phyloP scores from a whole-genome alignment of 2,888 invertebrate species.

The Pimpla rufipes region DNA sequence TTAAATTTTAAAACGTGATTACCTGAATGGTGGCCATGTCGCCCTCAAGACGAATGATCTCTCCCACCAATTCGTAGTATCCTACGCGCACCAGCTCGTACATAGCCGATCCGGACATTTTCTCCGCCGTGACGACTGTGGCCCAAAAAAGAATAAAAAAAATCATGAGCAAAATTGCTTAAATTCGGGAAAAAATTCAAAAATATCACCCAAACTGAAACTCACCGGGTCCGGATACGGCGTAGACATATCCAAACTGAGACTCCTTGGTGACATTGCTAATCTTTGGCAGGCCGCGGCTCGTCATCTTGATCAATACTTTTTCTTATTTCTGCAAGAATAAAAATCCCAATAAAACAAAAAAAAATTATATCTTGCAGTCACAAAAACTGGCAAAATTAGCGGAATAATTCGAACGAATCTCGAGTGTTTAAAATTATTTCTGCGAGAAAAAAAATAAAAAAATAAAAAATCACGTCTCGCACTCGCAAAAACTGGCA shows the following conservation, averaged over 20 bases:
- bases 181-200: conserved; percentile 1
- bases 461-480: neutral
- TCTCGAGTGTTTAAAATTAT: too few species aligned
- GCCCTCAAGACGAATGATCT: conserved; percentile 99
- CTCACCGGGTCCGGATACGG: conserved; percentile 99
- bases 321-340: conserved; percentile 58
- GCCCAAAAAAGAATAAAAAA: conserved; percentile 60
- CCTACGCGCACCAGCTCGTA: conserved; percentile 99
- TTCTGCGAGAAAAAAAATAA: neutral
- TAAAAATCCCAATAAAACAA: conserved; percentile 25
- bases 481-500: neutral
- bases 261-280: conserved; percentile 95
- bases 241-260: conserved; percentile 97
- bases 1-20: too few species aligned
- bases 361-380: neutral
- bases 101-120: conserved; percentile 99
- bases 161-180: conserved; percentile 46
- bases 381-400: too few species aligned
- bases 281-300: conserved; percentile 89
- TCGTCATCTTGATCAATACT: conserved; percentile 87
- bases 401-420: neutral
- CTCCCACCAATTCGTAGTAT: conserved; percentile 98
- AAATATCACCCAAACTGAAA: conserved; percentile 39
- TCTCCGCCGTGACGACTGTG: conserved; percentile 99
- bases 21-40: conserved; percentile 99